These are phyloP conservation scores for Malacoctenus gilli DNA, from an alignment of 2,797 vertebrate genomes.

Conservation along the genomic window DNA sequence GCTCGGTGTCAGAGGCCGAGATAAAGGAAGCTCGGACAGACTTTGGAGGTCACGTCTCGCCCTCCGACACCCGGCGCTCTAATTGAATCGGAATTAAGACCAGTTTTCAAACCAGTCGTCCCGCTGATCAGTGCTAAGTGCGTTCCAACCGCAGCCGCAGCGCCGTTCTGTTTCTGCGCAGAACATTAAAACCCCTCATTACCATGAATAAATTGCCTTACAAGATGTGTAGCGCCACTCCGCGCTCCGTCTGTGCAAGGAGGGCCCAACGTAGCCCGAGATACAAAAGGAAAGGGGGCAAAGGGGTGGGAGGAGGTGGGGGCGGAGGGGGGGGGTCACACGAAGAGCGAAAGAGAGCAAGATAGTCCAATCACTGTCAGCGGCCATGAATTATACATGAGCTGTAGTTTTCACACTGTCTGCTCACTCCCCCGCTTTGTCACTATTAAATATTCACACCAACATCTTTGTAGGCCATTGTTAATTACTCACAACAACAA, in stretches of 20 bases:
- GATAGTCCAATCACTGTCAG: conserved; percentile 75
- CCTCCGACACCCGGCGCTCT: conserved; percentile 30
- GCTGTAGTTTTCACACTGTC: conserved; percentile 79
- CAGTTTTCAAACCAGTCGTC: conserved; percentile 55
- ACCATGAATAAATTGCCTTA: conserved; percentile 86
- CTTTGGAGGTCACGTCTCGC: conserved; percentile 56
- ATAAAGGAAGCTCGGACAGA: conserved; percentile 36
- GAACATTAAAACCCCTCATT: conserved; percentile 85
- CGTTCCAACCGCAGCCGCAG: conserved; percentile 58
- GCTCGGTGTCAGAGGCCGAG: conserved; percentile 24
- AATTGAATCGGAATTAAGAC: conserved; percentile 66
- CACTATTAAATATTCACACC: conserved; percentile 86
- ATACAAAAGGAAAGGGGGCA: conserved; percentile 21
- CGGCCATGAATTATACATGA: conserved; percentile 86
- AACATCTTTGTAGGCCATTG: conserved; percentile 83
- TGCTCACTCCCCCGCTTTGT: conserved; percentile 75
- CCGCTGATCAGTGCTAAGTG: conserved; percentile 53
- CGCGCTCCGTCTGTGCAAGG: conserved; percentile 62
- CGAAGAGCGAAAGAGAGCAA: conserved; percentile 26
- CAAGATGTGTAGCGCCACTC: conserved; percentile 82
- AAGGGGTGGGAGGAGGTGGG: not conserved
- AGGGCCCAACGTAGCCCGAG: conserved; percentile 50
- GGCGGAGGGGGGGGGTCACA: conserved; percentile 1
- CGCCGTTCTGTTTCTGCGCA: conserved; percentile 63
- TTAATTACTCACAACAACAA: conserved; percentile 83